A percentile compares a stretch with the other conserved stretches of the same genome.
These are phyloP conservation scores for Setophaga kirtlandii DNA, from an alignment of 2,113 vertebrate species.

Conservation along the genomic window DNA sequence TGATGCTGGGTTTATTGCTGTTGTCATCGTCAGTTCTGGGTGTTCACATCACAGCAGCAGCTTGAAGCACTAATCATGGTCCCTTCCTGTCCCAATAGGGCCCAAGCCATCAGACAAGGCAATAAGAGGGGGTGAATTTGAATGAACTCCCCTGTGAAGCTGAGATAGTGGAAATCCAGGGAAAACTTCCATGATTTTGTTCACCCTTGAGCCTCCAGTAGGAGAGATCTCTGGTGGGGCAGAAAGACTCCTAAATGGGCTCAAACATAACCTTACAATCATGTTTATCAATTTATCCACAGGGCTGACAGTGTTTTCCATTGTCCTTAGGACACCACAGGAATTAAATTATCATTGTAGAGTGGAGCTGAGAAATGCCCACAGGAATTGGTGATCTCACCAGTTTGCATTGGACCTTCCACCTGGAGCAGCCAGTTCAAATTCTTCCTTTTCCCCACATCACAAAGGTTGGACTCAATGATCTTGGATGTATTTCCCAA, in stretches of 20 bases:
- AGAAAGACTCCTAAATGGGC: not conserved
- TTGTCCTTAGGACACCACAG: not conserved
- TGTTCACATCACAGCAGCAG: not conserved
- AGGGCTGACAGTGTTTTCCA: not conserved
- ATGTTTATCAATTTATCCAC: not conserved
- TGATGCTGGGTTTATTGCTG: not conserved
- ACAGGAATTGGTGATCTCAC: accelerated
- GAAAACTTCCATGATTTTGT: not conserved
- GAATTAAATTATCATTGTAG: not conserved
- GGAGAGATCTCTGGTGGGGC: not conserved
- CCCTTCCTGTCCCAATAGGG: not conserved
- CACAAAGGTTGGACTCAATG: not conserved
- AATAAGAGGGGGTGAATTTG: not conserved
- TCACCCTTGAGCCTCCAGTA: not conserved
- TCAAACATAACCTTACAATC: not conserved
- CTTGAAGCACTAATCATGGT: not conserved
- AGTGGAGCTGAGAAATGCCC: not conserved
- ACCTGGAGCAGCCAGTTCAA: not conserved
- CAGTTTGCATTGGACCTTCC: not conserved
- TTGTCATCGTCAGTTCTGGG: not conserved
- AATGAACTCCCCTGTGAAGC: not conserved
- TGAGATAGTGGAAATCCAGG: not conserved
- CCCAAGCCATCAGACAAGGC: not conserved
- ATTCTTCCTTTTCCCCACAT: not conserved
- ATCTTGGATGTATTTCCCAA: not conserved